A percentile compares a stretch with the other conserved stretches of the same genome.
These are phyloP conservation scores for Drosophila antonietae DNA, from an alignment of 2,888 invertebrate species.

Conservation along the genomic window DNA sequence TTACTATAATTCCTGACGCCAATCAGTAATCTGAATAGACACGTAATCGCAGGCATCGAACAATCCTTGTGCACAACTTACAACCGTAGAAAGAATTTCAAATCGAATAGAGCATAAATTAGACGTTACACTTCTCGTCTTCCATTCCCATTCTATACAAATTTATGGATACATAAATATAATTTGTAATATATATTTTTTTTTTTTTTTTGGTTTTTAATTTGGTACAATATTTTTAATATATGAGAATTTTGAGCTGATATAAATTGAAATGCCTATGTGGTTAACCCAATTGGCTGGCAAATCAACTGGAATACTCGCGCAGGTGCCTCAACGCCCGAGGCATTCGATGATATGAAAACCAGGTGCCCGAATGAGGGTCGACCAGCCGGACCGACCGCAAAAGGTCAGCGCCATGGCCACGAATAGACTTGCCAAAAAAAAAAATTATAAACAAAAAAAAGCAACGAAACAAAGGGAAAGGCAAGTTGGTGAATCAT, in stretches of 20 bases:
- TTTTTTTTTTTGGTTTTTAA: neutral
- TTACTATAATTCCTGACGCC: neutral
- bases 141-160: slow-evolving; percentile 11
- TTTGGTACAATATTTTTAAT: slow-evolving; percentile 5
- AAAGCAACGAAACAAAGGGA: slow-evolving; percentile 26
- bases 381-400: slow-evolving; percentile 7
- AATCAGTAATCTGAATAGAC: neutral
- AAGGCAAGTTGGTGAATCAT: slow-evolving; percentile 30
- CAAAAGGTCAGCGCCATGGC: slow-evolving; percentile 63
- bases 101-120: neutral
- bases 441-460: neutral
- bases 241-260: slow-evolving; percentile 40
- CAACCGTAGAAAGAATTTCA: neutral
- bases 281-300: slow-evolving; percentile 35
- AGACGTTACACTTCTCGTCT: neutral
- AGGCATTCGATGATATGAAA: slow-evolving; percentile 10
- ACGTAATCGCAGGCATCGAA: neutral
- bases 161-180: neutral
- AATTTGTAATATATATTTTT: neutral
- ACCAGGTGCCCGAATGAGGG: slow-evolving; percentile 4
- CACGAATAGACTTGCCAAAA: slow-evolving; percentile 40
- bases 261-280: slow-evolving; percentile 47
- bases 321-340: slow-evolving; percentile 9
- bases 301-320: slow-evolving; percentile 46
- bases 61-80: neutral